Evolutionary conservation across 2,797 vertebrate genomes (phyloP), one percentile per base, ranked within the genome.

Genomic region (Periparus ater): DNA sequence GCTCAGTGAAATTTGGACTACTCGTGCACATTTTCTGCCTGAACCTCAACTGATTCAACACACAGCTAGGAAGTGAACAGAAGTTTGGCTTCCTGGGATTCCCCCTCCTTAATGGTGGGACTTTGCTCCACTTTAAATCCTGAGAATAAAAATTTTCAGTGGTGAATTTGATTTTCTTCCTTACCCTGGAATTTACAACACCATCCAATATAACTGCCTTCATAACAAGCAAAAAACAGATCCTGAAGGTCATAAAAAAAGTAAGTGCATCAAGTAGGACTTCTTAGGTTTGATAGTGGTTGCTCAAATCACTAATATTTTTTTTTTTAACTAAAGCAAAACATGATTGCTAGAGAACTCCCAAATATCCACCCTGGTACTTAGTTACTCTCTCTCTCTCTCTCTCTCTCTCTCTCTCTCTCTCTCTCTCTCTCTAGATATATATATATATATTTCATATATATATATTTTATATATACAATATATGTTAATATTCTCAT

Each of bases 401-500:
- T 36, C 36, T 36, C 36, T 36, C 9, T 9, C 8, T 36, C 36
- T 36, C 36, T 36, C 36, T 36, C 36, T 36, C 36, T 36, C 36
- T 36, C 9, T 9, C 8, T 36, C 36, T 36, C 36, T 36, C 36
- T 36, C 36, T 36, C 9, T 42, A 42, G 17, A 42, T 42, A 42
- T 42, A 42, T 17, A 16, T 17, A 42, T 17, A 42, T 42, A 42
- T 42, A 42, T 42, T 38, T 38, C 38, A 42, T 42, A 42, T 42
- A 17, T 42, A 42, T 14, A 42, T 17, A 12, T 40, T 15, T 40
- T 15, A 42, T 42, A 17, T 42, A 42, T 42, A 42, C 42, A 42
- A 42, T 42, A 42, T 15, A 81, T 77, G 75, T 73, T 95, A 89
- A 92, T 76, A 92, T 85, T 85, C 86, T 80, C 74, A 51, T 34